Percentiles rank a stretch among this genome's conserved stretches.
Evolutionary conservation across 2,888 invertebrate species (phyloP).

Genomic region (Timema podura): DNA sequence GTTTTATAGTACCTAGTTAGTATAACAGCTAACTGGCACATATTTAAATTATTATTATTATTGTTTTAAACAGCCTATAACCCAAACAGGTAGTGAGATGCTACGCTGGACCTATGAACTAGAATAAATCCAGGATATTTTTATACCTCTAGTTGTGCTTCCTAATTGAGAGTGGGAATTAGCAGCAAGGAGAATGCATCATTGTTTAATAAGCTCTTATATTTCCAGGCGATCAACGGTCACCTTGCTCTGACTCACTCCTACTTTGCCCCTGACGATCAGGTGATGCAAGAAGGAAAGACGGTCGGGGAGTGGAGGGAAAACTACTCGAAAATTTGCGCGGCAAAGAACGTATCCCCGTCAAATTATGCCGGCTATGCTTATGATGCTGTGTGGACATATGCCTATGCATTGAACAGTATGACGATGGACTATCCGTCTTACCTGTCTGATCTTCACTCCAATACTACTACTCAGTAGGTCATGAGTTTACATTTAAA

Average conservation of each 20-base stretch:
- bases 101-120: too few relatives aligned
- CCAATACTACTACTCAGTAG: constrained; percentile 50
- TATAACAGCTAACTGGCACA: too few relatives aligned
- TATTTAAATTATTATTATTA: too few relatives aligned
- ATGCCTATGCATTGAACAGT: constrained; percentile 64
- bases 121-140: too few relatives aligned
- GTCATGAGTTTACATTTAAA: constrained; percentile 26
- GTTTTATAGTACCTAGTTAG: too few relatives aligned
- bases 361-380: constrained; percentile 71
- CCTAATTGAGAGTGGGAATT: too few relatives aligned
- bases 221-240: constrained; percentile 61
- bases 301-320: constrained; percentile 61
- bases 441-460: constrained; percentile 53
- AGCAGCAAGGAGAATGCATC: too few relatives aligned
- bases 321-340: constrained; percentile 43
- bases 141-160: too few relatives aligned
- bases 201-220: too few relatives aligned
- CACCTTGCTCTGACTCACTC: constrained; percentile 67
- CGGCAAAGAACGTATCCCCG: constrained; percentile 36
- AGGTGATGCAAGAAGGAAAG: constrained; percentile 59
- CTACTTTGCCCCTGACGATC: constrained; percentile 58
- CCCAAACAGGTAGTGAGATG: too few relatives aligned
- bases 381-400: constrained; percentile 80
- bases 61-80: too few relatives aligned
- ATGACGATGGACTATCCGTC: constrained; percentile 59